Conservation (phyloP, 2,113 vertebrate species). For the Morone saxatilis region DNA sequence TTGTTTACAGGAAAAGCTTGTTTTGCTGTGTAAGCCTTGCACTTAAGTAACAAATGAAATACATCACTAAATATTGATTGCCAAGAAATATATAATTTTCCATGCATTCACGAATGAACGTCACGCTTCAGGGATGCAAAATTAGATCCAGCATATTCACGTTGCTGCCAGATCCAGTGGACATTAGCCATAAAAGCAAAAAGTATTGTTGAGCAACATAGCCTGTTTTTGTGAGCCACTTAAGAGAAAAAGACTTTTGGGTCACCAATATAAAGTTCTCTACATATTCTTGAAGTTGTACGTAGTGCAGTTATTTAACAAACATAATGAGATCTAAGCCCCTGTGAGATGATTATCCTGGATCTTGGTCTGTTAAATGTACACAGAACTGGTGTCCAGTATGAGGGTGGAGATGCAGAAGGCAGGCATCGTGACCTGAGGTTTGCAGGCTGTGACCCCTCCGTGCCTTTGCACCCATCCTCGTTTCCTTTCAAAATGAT, state of each 20-base stretch:
- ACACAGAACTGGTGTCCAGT: background rate
- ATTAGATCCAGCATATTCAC: background rate
- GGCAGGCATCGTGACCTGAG: constrained; percentile 1
- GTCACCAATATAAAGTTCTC: background rate
- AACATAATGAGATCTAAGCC: constrained; percentile 37
- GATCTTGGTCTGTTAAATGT: constrained; percentile 10
- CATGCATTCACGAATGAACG: background rate
- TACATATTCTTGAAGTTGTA: background rate
- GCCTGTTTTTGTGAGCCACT: constrained; percentile 4
- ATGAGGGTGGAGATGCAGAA: constrained; percentile 23
- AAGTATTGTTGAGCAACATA: background rate
- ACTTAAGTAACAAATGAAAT: background rate
- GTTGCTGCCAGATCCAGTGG: constrained; percentile 1
- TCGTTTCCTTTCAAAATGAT: constrained; percentile 4
- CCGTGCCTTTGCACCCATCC: constrained; percentile 7
- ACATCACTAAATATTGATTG: background rate
- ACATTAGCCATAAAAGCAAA: background rate
- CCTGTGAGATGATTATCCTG: constrained; percentile 18
- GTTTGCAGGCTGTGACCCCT: background rate
- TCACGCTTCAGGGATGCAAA: background rate
- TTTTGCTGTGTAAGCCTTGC: background rate
- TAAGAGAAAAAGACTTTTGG: background rate
- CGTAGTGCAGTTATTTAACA: background rate
- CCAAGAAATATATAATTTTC: background rate
- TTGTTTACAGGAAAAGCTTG: background rate